phyloP scores from a whole-genome alignment of 2,113 vertebrate genomes.

The Acanthisitta chloris region DNA sequence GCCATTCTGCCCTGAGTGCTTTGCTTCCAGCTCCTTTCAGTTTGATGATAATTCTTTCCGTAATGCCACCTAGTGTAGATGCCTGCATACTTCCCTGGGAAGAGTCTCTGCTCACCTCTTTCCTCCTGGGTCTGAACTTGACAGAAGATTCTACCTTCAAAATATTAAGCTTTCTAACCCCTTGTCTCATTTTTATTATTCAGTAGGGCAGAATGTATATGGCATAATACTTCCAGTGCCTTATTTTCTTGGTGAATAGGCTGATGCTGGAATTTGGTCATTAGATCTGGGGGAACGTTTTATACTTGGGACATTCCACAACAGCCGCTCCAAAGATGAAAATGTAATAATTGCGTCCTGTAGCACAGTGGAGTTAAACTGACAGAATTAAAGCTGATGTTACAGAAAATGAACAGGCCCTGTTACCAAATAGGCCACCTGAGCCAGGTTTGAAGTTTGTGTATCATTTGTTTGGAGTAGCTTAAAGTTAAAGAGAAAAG shows the following conservation, averaged over 20 bases:
- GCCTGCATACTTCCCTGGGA: conserved; percentile 18
- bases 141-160: conserved; percentile 33
- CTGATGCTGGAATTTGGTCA: conserved; percentile 14
- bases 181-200: conserved; percentile 11
- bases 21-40: background rate
- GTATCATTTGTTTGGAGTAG: conserved; percentile 96
- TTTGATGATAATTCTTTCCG: conserved; percentile 10
- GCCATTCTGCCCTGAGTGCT: background rate
- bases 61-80: conserved; percentile 68
- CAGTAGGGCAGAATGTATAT: background rate
- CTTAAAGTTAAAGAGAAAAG: conserved; percentile 92
- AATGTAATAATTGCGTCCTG: background rate
- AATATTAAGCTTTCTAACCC: conserved; percentile 48
- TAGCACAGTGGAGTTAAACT: background rate
- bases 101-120: conserved; percentile 11
- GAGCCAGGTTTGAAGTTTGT: conserved; percentile 73
- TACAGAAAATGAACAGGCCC: background rate
- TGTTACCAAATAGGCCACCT: background rate
- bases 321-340: background rate
- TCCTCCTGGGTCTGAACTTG: conserved; percentile 22
- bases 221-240: background rate
- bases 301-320: background rate
- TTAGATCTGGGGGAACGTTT: background rate
- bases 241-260: background rate
- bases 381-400: background rate